phyloP scores from a whole-genome alignment of 2,113 vertebrate species.

The Tiliqua scincoides region DNA sequence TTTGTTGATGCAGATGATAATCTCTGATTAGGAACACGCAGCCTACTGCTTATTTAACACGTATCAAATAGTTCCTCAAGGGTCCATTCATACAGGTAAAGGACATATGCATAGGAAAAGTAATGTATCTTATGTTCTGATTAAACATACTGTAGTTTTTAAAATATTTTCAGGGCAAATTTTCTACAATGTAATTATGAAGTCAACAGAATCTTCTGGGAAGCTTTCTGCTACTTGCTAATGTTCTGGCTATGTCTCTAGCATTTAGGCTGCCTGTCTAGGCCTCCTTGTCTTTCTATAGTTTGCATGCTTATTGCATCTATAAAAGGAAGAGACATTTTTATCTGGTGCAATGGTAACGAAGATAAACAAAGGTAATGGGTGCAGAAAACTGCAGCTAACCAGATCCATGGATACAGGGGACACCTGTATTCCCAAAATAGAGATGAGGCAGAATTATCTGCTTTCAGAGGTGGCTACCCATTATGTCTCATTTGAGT shows the following conservation, averaged over 20 bases:
- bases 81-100: not conserved
- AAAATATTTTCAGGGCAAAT: not conserved
- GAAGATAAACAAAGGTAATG: no score
- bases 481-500: not conserved
- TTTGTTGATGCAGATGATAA: not conserved
- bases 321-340: no score
- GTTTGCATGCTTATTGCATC: no score
- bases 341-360: no score
- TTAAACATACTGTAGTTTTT: not conserved
- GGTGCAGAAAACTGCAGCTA: no score
- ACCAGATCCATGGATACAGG: no score
- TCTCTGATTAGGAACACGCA: not conserved
- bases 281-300: no score
- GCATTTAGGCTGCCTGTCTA: no score
- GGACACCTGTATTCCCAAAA: not conserved
- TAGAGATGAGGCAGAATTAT: not conserved
- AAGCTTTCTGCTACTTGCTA: no score
- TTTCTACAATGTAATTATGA: not conserved
- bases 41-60: not conserved
- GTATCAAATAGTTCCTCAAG: not conserved
- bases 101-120: not conserved
- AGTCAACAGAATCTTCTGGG: not conserved
- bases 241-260: no score
- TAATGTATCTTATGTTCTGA: not conserved
- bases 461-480: not conserved